A percentile compares a stretch with the other conserved stretches of the same genome.
Evolutionary conservation across 2,888 invertebrate genomes (phyloP).

Genomic region (Platynereis dumerilii): DNA sequence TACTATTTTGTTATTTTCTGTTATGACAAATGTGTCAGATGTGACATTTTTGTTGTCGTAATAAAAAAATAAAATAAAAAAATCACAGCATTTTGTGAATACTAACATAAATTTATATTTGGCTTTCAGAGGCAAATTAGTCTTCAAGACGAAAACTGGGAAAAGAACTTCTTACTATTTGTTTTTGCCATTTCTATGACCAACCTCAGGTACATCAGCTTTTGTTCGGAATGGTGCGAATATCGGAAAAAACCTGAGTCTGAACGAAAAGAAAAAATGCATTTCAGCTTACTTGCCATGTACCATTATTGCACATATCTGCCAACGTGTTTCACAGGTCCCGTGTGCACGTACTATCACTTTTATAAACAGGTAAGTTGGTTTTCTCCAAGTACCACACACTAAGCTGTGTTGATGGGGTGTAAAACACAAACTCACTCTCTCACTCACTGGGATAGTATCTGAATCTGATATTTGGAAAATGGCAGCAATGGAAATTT

Average conservation of each 20-base stretch:
- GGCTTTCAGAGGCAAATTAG: background rate
- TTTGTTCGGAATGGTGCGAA: conserved; percentile 43
- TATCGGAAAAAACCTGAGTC: background rate
- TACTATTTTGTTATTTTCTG: no score
- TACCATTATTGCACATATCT: conserved; percentile 82
- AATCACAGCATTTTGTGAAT: no score
- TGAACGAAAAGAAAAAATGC: background rate
- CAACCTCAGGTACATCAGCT: conserved; percentile 74
- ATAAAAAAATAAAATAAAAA: no score
- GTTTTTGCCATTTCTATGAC: conserved; percentile 72
- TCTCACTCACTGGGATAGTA: no score
- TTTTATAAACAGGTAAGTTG: conserved; percentile 69
- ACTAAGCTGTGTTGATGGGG: no score
- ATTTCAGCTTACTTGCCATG: conserved; percentile 63
- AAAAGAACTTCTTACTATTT: conserved; percentile 49
- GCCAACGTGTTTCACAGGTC: conserved; percentile 83
- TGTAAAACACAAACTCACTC: no score
- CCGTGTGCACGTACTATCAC: conserved; percentile 79
- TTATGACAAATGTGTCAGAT: no score
- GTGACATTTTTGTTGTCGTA: no score
- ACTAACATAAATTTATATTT: no score
- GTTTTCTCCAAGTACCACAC: background rate
- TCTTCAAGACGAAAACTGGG: conserved; percentile 1
- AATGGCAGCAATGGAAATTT: no score
- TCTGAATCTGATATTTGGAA: no score